A percentile compares a stretch with the other conserved stretches of the same genome.
phyloP scores from a whole-genome alignment of 1,140 invertebrate genomes.

The Drosophila teissieri region DNA sequence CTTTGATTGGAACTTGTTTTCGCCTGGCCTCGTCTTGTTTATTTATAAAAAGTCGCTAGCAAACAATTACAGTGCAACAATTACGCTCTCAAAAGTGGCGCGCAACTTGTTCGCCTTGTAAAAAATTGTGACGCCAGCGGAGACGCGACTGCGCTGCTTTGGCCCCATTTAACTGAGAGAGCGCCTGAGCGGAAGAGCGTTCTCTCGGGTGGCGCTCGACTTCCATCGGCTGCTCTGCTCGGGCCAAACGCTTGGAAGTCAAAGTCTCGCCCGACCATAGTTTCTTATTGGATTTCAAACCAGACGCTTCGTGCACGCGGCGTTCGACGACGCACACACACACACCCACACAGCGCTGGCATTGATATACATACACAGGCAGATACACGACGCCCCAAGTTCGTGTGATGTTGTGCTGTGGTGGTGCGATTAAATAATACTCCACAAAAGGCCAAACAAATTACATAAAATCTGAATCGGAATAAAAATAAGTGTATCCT shows the following conservation, averaged over 20 bases:
- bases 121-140: conserved; percentile 61
- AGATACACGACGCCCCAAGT: neutral
- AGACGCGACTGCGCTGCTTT: conserved; percentile 72
- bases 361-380: conserved; percentile 35
- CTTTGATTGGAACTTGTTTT: conserved; percentile 33
- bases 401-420: conserved; percentile 20
- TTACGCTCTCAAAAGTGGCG: conserved; percentile 49
- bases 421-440: conserved; percentile 78
- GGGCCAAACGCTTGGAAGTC: neutral
- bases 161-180: conserved; percentile 61
- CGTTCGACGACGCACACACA: conserved; percentile 37
- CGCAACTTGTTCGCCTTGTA: conserved; percentile 76
- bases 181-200: neutral
- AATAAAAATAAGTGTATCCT: conserved; percentile 37
- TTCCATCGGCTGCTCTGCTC: neutral
- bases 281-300: conserved; percentile 70
- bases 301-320: conserved; percentile 65
- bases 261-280: neutral
- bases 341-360: conserved; percentile 32
- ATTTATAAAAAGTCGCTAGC: conserved; percentile 45
- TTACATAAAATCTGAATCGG: conserved; percentile 44
- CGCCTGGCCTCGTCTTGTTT: conserved; percentile 28
- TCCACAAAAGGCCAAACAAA: conserved; percentile 77
- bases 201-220: conserved; percentile 19
- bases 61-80: conserved; percentile 66